A percentile compares a stretch with the other conserved stretches of the same genome.
Evolutionary conservation across 1,140 invertebrate genomes (phyloP).

Genomic region (Eubasilissa regina): DNA sequence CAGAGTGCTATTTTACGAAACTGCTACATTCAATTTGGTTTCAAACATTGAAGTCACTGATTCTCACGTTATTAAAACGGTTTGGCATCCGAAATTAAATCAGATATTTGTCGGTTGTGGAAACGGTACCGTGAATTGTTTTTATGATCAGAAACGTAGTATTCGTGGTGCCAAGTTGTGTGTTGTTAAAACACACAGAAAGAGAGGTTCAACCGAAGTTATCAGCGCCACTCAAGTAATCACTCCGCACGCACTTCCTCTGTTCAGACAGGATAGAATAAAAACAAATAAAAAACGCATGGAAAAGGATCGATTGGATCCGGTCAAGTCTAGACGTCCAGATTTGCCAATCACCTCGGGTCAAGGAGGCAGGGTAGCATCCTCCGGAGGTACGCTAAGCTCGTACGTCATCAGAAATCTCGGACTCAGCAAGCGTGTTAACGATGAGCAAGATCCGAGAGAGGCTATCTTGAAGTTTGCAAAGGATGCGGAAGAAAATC

Average conservation of each 20-base stretch:
- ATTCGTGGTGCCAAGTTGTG: constrained; percentile 93
- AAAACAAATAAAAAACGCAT: constrained; percentile 92
- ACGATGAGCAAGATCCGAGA: constrained; percentile 96
- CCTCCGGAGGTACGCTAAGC: constrained; percentile 95
- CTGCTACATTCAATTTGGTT: constrained; percentile 83
- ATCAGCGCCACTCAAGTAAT: constrained; percentile 95
- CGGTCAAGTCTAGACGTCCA: constrained; percentile 92
- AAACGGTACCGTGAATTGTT: constrained; percentile 92
- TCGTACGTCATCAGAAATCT: constrained; percentile 98
- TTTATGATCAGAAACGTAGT: constrained; percentile 90
- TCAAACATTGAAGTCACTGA: constrained; percentile 83
- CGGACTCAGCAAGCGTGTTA: constrained; percentile 92
- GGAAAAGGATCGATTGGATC: constrained; percentile 94
- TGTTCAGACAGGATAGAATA: constrained; percentile 94
- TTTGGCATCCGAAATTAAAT: constrained; percentile 98
- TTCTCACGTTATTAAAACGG: constrained; percentile 89
- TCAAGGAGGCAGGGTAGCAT: constrained; percentile 93
- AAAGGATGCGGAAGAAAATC: constrained; percentile 97
- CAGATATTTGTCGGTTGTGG: constrained; percentile 96
- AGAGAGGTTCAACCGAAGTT: constrained; percentile 87
- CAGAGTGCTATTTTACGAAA: constrained; percentile 87
- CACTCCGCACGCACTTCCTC: constrained; percentile 95
- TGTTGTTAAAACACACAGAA: constrained; percentile 85
- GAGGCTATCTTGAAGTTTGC: constrained; percentile 98
- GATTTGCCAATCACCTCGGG: constrained; percentile 97